A percentile compares a stretch with the other conserved stretches of the same genome.
These are phyloP conservation scores for Stichodactyla helianthus DNA, from an alignment of 64 coral and sea anemone genomes.

Conservation along the genomic window DNA sequence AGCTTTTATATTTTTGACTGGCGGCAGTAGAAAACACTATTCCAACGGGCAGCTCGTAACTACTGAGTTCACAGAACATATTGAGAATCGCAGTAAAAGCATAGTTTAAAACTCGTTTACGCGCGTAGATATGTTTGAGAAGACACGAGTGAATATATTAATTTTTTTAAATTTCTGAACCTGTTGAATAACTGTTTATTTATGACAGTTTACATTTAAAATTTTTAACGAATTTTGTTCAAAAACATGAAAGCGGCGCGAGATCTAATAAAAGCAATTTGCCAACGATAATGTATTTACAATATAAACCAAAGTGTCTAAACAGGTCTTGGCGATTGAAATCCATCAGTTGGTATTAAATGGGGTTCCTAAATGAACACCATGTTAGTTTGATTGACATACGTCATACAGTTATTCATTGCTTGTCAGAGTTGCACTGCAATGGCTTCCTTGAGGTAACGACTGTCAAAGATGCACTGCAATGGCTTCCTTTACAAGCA, in stretches of 20 bases:
- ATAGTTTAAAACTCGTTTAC: background rate
- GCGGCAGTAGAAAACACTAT: too few relatives aligned
- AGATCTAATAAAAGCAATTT: slow-evolving; percentile 3
- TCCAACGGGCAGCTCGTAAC: too few relatives aligned
- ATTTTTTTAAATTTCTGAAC: too few relatives aligned
- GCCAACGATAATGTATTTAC: background rate
- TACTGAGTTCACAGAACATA: background rate
- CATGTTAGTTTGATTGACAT: slow-evolving; percentile 5
- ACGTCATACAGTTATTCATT: background rate
- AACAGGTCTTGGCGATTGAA: background rate
- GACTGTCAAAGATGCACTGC: background rate
- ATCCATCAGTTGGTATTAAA: background rate
- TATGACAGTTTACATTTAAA: background rate
- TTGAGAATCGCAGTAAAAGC: background rate
- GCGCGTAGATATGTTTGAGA: background rate
- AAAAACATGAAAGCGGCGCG: background rate
- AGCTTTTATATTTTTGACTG: too few relatives aligned
- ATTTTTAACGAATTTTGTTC: background rate
- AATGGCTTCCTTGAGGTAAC: background rate
- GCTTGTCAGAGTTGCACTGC: background rate
- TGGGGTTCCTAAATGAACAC: background rate
- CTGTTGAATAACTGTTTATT: background rate
- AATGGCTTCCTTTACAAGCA: background rate
- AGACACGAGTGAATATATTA: background rate
- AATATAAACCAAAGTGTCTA: background rate